Conservation (phyloP, 2,888 invertebrate species). For the Parnassius mnemosyne region DNA sequence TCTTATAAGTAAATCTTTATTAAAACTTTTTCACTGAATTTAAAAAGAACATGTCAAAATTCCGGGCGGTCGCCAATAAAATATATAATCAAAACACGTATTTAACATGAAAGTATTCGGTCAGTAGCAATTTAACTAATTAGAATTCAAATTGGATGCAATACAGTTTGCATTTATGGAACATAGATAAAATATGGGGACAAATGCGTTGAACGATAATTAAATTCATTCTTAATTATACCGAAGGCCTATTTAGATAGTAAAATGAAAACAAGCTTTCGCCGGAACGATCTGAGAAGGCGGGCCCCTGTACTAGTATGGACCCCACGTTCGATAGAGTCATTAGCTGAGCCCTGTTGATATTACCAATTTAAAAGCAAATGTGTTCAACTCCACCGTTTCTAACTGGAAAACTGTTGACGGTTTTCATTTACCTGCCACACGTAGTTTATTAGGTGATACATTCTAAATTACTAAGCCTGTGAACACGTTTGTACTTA, state of each 20-base stretch:
- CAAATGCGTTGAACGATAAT: conserved; percentile 21
- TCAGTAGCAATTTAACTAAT: conserved; percentile 19
- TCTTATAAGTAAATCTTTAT: too few relatives aligned
- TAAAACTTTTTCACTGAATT: too few relatives aligned
- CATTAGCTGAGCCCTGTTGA: conserved; percentile 40
- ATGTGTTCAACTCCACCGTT: background rate
- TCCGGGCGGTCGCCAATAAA: conserved; percentile 1
- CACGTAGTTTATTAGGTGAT: conserved; percentile 23
- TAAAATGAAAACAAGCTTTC: conserved; percentile 19
- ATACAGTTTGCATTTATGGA: conserved; percentile 10
- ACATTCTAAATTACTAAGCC: conserved; percentile 13
- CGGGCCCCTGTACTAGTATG: conserved; percentile 17
- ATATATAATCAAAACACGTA: conserved; percentile 17
- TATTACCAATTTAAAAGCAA: conserved; percentile 35
- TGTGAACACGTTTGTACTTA: conserved; percentile 14
- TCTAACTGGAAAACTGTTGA: conserved; percentile 28
- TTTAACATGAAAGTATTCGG: background rate
- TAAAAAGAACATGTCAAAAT: too few relatives aligned
- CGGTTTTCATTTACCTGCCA: conserved; percentile 23
- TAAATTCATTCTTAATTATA: conserved; percentile 24
- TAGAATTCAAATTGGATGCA: conserved; percentile 19
- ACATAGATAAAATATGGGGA: conserved; percentile 19
- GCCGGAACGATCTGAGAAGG: conserved; percentile 14
- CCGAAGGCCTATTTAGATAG: conserved; percentile 19
- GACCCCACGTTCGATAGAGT: conserved; percentile 38